Percentiles rank a stretch among this genome's conserved stretches.
phyloP scores from a whole-genome alignment of 64 coral and sea anemone genomes.

The Cladopsammia gracilis region DNA sequence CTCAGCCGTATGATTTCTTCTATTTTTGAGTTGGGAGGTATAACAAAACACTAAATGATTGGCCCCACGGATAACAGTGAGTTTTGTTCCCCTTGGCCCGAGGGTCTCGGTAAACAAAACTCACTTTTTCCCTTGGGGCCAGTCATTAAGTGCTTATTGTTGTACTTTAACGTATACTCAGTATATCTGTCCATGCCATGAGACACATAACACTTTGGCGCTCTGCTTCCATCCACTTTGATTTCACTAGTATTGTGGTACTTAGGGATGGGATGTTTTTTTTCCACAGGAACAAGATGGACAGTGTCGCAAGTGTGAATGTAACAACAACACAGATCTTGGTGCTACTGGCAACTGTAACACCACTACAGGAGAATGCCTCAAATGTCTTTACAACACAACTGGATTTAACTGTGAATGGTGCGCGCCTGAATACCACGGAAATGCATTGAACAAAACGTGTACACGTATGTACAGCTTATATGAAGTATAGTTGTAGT shows the following conservation, averaged over 20 bases:
- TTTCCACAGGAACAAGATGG: conserved; percentile 51
- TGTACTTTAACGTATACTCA: too few species aligned
- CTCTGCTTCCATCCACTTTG: background rate
- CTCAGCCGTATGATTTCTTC: too few species aligned
- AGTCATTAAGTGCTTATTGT: too few species aligned
- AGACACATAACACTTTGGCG: too few species aligned
- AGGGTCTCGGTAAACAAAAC: too few species aligned
- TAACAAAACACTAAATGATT: too few species aligned
- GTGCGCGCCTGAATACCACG: conserved; percentile 85
- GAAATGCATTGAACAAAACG: conserved; percentile 77
- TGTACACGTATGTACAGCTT: conserved; percentile 72
- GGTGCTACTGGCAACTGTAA: conserved; percentile 73
- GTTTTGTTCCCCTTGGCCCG: too few species aligned
- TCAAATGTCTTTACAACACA: conserved; percentile 83
- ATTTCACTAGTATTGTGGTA: background rate
- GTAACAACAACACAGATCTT: conserved; percentile 67
- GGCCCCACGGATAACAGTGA: too few species aligned
- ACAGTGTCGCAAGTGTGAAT: conserved; percentile 77
- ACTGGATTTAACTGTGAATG: conserved; percentile 85
- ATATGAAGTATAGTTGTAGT: too few species aligned
- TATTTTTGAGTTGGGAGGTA: too few species aligned
- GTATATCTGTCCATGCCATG: too few species aligned
- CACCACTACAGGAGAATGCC: conserved; percentile 89
- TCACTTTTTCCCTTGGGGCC: too few species aligned
- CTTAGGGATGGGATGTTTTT: background rate